Conservation (phyloP, 2,113 vertebrate species). For the Trochalopteron elliotii region DNA sequence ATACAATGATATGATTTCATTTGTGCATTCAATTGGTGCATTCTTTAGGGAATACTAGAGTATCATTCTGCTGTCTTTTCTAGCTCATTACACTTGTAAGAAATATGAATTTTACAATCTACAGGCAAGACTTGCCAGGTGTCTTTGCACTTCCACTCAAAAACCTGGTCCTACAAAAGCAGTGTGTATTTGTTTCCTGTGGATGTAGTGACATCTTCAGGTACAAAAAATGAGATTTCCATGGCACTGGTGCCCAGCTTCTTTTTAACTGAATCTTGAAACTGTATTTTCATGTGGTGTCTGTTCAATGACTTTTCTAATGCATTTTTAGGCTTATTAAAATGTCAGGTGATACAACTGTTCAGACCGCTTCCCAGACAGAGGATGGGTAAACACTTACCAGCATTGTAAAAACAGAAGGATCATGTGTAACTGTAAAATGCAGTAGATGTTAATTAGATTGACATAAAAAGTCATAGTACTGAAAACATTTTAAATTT, state of each 20-base stretch:
- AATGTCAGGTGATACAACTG: background rate
- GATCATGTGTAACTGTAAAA: background rate
- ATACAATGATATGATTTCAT: background rate
- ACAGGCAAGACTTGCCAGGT: background rate
- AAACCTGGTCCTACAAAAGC: background rate
- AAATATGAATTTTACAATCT: background rate
- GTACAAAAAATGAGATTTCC: background rate
- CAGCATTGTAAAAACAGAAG: background rate
- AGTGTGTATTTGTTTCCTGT: background rate
- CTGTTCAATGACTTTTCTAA: background rate
- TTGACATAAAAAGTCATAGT: background rate
- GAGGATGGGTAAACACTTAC: background rate
- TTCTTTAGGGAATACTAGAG: background rate
- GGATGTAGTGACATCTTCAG: conserved; percentile 44
- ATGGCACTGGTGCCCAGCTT: background rate
- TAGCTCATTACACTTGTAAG: background rate
- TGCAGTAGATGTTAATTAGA: background rate
- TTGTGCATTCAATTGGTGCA: background rate
- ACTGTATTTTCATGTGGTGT: background rate
- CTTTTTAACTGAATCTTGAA: background rate
- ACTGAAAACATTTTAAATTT: background rate
- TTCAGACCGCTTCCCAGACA: background rate
- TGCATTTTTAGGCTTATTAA: background rate
- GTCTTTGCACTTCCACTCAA: background rate
- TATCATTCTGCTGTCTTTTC: background rate